Conservation (phyloP, 1,140 invertebrate species). For the Drosophila triauraria region DNA sequence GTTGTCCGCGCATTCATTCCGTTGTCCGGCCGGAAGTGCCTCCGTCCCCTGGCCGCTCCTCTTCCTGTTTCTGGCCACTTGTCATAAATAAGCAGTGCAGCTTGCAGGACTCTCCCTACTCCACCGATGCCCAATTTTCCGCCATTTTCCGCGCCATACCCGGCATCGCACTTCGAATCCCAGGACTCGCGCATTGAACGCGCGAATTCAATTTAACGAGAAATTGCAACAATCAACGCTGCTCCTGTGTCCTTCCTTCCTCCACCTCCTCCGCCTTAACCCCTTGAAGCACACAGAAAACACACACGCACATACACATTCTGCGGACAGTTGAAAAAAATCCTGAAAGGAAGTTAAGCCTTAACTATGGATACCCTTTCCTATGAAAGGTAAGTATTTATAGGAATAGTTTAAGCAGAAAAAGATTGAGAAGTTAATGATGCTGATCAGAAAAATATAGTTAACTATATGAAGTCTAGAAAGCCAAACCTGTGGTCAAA, state of each 20-base stretch:
- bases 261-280: not conserved
- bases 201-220: constrained; percentile 83
- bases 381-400: not conserved
- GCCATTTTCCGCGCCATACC: constrained; percentile 24
- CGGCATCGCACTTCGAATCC: constrained; percentile 33
- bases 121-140: constrained; percentile 1
- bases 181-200: constrained; percentile 63
- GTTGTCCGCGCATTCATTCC: constrained; percentile 46
- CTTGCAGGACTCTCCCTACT: constrained; percentile 21
- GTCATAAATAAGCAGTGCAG: constrained; percentile 79
- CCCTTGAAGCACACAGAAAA: not conserved
- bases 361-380: not conserved
- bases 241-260: constrained; percentile 2
- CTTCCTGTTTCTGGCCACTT: constrained; percentile 43
- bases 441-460: too few species aligned
- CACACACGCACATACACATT: constrained; percentile 41
- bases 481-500: not conserved
- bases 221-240: constrained; percentile 81
- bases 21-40: constrained; percentile 37
- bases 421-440: not conserved
- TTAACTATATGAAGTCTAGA: accelerated
- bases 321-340: constrained; percentile 46
- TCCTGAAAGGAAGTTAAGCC: too few species aligned
- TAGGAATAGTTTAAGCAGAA: not conserved
- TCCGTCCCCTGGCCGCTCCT: not conserved